phyloP scores from a whole-genome alignment of 2,888 invertebrate species.

The Nysson spinosus region DNA sequence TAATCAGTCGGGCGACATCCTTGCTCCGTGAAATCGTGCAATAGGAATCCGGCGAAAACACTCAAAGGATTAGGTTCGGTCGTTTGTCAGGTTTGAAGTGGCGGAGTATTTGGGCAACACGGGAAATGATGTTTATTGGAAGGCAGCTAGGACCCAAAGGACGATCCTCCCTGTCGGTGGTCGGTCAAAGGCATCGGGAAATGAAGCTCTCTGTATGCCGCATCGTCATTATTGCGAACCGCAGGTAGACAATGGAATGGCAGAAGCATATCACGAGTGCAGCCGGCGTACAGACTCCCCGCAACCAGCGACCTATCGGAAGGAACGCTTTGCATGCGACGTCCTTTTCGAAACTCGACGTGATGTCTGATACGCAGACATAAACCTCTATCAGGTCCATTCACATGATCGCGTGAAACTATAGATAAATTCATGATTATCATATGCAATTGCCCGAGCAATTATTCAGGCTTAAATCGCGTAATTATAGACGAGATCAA shows the following conservation, averaged over 20 bases:
- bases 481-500: too few relatives aligned
- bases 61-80: neutral
- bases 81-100: neutral
- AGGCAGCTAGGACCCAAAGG: constrained; percentile 11
- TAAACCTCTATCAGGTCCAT: too few relatives aligned
- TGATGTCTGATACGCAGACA: constrained; percentile 48
- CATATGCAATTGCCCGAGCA: too few relatives aligned
- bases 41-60: neutral
- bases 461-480: too few relatives aligned
- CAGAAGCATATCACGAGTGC: constrained; percentile 52
- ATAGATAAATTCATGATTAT: too few relatives aligned
- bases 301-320: constrained; percentile 58
- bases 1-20: too few relatives aligned
- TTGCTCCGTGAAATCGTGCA: too few relatives aligned
- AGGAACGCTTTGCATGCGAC: constrained; percentile 66
- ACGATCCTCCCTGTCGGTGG: constrained; percentile 38
- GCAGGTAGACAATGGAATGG: constrained; percentile 61
- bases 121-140: constrained; percentile 21
- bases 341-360: constrained; percentile 59
- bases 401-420: constrained; percentile 17
- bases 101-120: constrained; percentile 12
- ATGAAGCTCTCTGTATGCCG: constrained; percentile 65
- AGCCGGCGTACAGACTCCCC: constrained; percentile 46
- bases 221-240: constrained; percentile 62
- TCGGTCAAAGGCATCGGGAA: constrained; percentile 63